Base-by-base conservation (phyloP, 2,888 invertebrate species). In the Zaprionus obscuricornis region DNA sequence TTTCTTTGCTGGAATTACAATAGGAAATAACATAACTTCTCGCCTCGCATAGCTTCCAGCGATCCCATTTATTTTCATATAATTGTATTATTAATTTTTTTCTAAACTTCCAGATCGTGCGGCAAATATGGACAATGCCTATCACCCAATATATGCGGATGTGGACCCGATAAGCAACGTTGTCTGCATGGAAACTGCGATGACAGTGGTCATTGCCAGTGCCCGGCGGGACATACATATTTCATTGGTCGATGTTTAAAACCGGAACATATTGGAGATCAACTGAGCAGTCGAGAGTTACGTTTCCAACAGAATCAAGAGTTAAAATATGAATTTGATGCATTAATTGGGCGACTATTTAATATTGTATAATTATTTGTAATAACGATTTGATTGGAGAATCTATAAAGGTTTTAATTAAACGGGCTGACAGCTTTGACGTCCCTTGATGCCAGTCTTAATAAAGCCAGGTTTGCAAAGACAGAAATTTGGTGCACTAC, bases 401-500 rank as follows among this genome's bases (percentile, higher is more conserved):
- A 8, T 17, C 8, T 10, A 10, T 20, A 40, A 24, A 26, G 10
- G 1, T 47, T 13, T 18, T 24, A 3, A 10, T 52, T 78, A 88
- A 18, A 57, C 58, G 2, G 87, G 73, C 4, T 94, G 89, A 82
- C 95, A 95, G 5, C 90, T 87, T 37, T 93, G 92, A n/a, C 93
- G 92, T 91, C 92, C 65, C 58, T 89, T 89, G 40, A 89, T 84
- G 42, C 90, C 90, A 20, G 83, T 86, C 69, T 89, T 89, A 14
- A 81, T 87, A 85, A 91, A 95, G 0, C 95, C 95, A 0, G 92
- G 91, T 73, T 94, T 93, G 79, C 96, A 96, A 57, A 94, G 91
- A 83, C 96, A 96, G 78, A 93, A 92, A 88, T 95, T 93, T 0
- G 95, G 95, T 0, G 93, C 92, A 0, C 94, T 92, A 74, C 96